Base-by-base conservation (phyloP, 2,113 vertebrate genomes). In the Benitochromis conjunctus region DNA sequence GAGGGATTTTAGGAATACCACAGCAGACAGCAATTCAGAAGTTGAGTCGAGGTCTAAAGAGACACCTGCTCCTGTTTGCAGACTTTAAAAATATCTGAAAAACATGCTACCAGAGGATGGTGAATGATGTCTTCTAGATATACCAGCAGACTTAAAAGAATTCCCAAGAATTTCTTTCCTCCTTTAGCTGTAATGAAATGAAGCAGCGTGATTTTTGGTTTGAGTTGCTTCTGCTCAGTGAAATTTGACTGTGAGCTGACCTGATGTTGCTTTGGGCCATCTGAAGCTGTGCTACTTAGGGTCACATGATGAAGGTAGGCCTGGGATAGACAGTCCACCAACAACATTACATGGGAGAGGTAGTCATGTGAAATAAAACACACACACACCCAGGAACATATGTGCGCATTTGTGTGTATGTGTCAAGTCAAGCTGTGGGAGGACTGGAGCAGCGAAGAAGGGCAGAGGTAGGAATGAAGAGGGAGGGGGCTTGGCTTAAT, bases 331-430 rank as follows among this genome's bases (percentile, higher is more conserved):
- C 46, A 41, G 19, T 79, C 82, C 43, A 82, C 71, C 54, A 84
- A 66, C 55, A 87, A 84, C 81, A 80, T n/a, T 46, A 85, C 43
- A 38, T 48, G 4, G 7, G 19, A 85, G 84, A 76, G 38, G 51
- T 24, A 79, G 82, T 38, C 78, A 60, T 76, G 79, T 76, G 58
- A 83, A 57, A 79, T 6, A 29, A 55, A 53, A 91, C 34, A 89
- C 31, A 21, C 8, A 82, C 86, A 91, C 92, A 80, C 91, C 84
- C 92, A 54, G 26, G 80, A 94, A 89, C 94, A 93, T 92, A 88
- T 92, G 94, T 79, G 58, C 6, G 12, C 6, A 81, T 87, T 51
- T 74, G 58, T 9, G n/a, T 64, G 21, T 51, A 36, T 83, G 57
- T 79, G 36, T 69, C 5, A 46, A 82, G 54, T 16, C n/a, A 18